phyloP scores from a whole-genome alignment of 2,888 invertebrate species.

The Brachycybe producta region DNA sequence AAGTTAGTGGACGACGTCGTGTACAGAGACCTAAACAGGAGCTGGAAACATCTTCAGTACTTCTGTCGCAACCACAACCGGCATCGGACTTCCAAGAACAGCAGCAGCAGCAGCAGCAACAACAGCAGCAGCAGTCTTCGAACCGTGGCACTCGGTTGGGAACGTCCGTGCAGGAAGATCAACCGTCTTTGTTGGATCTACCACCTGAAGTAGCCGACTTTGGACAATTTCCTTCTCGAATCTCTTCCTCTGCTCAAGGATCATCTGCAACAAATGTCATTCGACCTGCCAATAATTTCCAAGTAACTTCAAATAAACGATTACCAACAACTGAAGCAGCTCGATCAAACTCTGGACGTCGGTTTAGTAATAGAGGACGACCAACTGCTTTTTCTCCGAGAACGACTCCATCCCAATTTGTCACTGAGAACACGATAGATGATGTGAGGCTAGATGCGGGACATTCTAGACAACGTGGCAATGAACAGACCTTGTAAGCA shows the following conservation, averaged over 20 bases:
- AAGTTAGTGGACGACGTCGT: neutral
- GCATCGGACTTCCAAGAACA: too few relatives aligned
- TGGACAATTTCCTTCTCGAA: neutral
- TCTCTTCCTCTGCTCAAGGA: neutral
- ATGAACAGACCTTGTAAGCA: conserved; percentile 1
- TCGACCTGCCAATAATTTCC: too few relatives aligned
- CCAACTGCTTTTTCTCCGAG: conserved; percentile 1
- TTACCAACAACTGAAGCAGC: conserved; percentile 4
- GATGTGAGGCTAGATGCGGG: conserved; percentile 1
- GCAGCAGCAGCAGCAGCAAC: too few relatives aligned
- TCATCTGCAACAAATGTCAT: neutral
- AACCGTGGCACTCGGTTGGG: neutral
- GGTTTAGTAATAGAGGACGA: conserved; percentile 5
- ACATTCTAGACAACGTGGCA: neutral
- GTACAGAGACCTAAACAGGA: neutral
- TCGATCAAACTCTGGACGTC: neutral
- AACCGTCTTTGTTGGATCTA: too few relatives aligned
- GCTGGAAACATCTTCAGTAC: neutral
- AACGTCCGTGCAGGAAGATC: neutral
- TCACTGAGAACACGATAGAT: conserved; percentile 14
- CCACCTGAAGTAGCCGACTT: neutral
- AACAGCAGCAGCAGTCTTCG: neutral
- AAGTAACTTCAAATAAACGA: neutral
- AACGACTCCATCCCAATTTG: neutral
- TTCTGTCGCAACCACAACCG: neutral